A percentile compares a stretch with the other conserved stretches of the same genome.
Conservation (phyloP, 2,113 vertebrate genomes). For the Neolamprologus brichardi region DNA sequence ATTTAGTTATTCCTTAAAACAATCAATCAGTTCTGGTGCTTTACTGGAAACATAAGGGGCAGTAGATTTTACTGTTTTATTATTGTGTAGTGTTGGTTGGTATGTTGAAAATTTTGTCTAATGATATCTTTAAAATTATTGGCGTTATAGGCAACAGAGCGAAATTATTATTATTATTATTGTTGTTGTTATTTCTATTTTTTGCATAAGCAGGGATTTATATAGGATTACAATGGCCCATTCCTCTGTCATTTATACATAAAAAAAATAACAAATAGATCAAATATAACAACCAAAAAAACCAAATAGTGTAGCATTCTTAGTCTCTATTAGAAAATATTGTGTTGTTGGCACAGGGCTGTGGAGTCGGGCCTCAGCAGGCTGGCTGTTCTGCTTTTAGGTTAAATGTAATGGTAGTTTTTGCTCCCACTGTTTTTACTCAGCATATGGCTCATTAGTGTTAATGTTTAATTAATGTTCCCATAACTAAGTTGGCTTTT, state of each 20-base stretch:
- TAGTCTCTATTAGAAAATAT: not conserved
- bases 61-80: not conserved
- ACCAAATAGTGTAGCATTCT: not conserved
- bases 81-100: not conserved
- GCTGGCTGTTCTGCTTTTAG: not conserved
- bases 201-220: not conserved
- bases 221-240: not conserved
- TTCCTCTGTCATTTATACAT: not conserved
- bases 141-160: not conserved
- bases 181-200: not conserved
- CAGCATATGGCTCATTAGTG: not conserved
- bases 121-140: not conserved
- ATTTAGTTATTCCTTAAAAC: not conserved
- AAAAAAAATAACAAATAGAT: not conserved
- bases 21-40: not conserved
- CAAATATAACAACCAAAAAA: not conserved
- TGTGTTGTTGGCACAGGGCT: not conserved
- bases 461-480: not conserved
- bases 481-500: not conserved
- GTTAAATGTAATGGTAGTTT: not conserved
- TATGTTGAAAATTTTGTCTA: not conserved
- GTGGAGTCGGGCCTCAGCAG: not conserved
- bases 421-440: not conserved
- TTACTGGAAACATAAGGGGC: not conserved
- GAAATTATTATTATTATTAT: not conserved